Evolutionary conservation across 2,113 vertebrate genomes (phyloP).

Genomic region (Lonchura striata): DNA sequence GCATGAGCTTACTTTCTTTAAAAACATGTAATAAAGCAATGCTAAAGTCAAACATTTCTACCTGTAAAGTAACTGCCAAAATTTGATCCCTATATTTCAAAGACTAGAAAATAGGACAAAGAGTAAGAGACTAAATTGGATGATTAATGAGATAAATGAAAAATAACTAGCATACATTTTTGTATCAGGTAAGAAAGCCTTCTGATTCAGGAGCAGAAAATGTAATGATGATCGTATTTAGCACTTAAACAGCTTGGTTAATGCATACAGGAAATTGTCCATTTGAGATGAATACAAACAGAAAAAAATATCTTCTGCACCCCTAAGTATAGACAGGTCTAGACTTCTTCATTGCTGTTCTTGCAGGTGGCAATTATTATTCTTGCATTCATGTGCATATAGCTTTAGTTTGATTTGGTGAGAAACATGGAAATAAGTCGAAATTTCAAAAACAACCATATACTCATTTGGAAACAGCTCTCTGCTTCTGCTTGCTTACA

Average conservation of each 20-base stretch:
- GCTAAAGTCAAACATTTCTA: background rate
- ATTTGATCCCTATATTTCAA: background rate
- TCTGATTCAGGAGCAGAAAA: background rate
- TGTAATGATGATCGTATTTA: background rate
- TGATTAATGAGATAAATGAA: background rate
- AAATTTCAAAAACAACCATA: background rate
- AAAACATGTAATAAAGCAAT: background rate
- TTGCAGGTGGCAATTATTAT: slow-evolving; percentile 10
- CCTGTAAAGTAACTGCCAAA: background rate
- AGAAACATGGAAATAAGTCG: background rate
- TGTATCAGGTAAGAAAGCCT: background rate
- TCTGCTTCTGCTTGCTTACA: background rate
- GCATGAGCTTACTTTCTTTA: background rate
- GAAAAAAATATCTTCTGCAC: background rate
- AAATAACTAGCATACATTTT: background rate
- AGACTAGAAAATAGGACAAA: background rate
- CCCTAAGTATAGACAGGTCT: background rate
- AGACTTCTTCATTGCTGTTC: background rate
- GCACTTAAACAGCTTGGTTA: background rate
- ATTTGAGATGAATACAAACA: background rate
- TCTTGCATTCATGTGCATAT: background rate
- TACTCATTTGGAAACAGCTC: background rate
- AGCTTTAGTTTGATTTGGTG: slow-evolving; percentile 1
- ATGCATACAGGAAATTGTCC: background rate
- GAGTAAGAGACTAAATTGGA: background rate